phyloP scores from a whole-genome alignment of 2,113 vertebrate species.

The Ictalurus punctatus region DNA sequence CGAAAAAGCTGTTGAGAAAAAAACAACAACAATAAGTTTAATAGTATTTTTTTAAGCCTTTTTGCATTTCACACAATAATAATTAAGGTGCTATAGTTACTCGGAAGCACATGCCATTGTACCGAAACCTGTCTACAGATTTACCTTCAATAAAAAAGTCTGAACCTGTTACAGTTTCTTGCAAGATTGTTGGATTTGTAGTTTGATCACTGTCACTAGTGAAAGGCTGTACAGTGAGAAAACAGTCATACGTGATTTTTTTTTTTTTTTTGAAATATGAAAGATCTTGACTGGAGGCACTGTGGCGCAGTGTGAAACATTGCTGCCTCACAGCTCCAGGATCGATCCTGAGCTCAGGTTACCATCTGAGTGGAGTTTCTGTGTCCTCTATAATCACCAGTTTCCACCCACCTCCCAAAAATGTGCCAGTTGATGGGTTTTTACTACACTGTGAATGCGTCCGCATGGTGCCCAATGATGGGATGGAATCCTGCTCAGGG shows the following conservation, averaged over 20 bases:
- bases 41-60: too few species aligned
- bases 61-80: background rate
- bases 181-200: background rate
- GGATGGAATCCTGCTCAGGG: background rate
- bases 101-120: too few species aligned
- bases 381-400: background rate
- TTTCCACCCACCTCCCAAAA: background rate
- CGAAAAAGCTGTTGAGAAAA: conserved; percentile 50
- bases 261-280: background rate
- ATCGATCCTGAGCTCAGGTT: conserved; percentile 1
- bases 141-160: background rate
- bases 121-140: background rate
- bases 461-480: background rate
- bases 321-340: background rate
- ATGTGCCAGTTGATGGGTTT: background rate
- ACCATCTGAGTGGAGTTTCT: conserved; percentile 5
- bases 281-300: background rate
- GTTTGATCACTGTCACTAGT: background rate
- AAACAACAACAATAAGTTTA: background rate
- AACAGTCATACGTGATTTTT: background rate
- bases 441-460: background rate
- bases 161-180: background rate
- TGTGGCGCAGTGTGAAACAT: background rate
- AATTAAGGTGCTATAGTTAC: background rate
- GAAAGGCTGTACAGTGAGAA: background rate